phyloP scores from a whole-genome alignment of 2,888 invertebrate genomes.

The Erebia palarica region DNA sequence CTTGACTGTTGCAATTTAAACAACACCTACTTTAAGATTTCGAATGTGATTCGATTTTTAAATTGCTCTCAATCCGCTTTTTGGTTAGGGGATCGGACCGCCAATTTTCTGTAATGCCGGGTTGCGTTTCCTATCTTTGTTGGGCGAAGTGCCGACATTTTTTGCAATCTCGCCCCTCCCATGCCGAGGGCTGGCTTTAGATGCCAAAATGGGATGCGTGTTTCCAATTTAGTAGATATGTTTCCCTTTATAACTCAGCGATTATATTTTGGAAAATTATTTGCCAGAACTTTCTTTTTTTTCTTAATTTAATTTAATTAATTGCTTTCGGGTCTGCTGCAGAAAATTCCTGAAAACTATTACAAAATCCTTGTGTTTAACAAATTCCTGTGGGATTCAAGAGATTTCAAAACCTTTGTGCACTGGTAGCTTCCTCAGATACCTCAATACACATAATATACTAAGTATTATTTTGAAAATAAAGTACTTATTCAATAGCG shows the following conservation, averaged over 20 bases:
- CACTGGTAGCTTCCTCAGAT: too few species aligned
- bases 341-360: background rate
- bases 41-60: slow-evolving; percentile 50
- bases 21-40: background rate
- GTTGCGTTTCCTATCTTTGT: slow-evolving; percentile 77
- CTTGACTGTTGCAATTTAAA: background rate
- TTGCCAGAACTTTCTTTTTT: background rate
- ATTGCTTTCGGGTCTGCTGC: background rate
- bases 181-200: slow-evolving; percentile 57
- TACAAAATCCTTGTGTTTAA: background rate
- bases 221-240: slow-evolving; percentile 26
- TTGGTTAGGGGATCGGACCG: slow-evolving; percentile 59
- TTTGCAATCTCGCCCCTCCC: slow-evolving; percentile 66
- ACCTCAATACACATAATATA: background rate
- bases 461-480: background rate
- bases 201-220: slow-evolving; percentile 32
- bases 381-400: background rate
- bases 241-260: background rate
- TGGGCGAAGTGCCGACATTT: slow-evolving; percentile 71
- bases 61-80: slow-evolving; percentile 47
- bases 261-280: slow-evolving; percentile 9
- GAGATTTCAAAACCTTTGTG: too few species aligned
- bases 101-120: slow-evolving; percentile 79
- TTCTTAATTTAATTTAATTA: background rate
- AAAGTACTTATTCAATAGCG: background rate